These are phyloP conservation scores for Gila robusta DNA, from an alignment of 2,797 vertebrate species.

Conservation along the genomic window DNA sequence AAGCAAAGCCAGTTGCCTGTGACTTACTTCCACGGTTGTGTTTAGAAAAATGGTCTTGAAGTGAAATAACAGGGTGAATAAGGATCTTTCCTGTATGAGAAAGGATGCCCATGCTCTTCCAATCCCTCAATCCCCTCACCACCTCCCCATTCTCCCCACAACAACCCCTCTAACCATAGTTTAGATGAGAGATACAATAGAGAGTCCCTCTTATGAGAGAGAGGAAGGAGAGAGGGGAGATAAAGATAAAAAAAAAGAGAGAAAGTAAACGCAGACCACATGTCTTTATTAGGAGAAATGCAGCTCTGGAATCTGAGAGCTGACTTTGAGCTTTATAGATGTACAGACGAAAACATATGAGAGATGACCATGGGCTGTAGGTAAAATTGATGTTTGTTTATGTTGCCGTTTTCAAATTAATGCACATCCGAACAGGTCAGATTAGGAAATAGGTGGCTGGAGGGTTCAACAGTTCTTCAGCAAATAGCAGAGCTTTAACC, in stretches of 20 bases:
- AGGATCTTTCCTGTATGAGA: constrained; percentile 50
- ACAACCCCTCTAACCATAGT: constrained; percentile 53
- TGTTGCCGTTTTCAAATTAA: constrained; percentile 51
- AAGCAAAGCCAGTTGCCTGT: constrained; percentile 71
- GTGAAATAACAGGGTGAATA: constrained; percentile 44
- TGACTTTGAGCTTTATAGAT: constrained; percentile 70
- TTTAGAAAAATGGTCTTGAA: constrained; percentile 46
- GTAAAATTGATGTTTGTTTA: constrained; percentile 61
- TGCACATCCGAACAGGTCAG: constrained; percentile 54
- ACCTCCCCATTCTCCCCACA: constrained; percentile 25
- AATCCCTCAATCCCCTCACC: constrained; percentile 31
- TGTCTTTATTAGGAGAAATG: constrained; percentile 68
- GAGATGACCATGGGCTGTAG: constrained; percentile 50
- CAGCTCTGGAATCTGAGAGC: constrained; percentile 69
- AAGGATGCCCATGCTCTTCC: constrained; percentile 51
- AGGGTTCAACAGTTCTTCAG: constrained; percentile 51
- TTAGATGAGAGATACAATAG: constrained; percentile 64
- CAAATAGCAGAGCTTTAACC: constrained; percentile 30
- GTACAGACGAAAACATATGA: constrained; percentile 38
- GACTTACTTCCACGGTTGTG: constrained; percentile 67
- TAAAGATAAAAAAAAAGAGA: constrained; percentile 51
- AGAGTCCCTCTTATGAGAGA: constrained; percentile 68
- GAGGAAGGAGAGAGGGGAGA: constrained; percentile 64
- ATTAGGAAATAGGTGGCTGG: constrained; percentile 53
- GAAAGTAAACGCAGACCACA: constrained; percentile 79